Conservation (phyloP, 1,140 invertebrate genomes). For the Pseudoatta argentina region DNA sequence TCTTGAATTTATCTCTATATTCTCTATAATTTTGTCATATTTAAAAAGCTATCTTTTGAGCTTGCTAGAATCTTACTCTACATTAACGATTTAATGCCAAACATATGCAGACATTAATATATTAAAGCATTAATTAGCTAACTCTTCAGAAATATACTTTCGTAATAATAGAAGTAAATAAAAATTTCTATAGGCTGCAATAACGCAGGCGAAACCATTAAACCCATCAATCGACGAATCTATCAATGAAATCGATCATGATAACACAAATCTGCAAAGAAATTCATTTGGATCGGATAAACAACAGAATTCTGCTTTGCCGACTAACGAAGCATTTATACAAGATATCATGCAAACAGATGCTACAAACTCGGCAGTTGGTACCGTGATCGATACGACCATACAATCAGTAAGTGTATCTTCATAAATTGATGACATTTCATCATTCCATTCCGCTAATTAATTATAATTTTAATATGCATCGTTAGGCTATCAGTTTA, state of each 20-base stretch:
- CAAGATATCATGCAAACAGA: not conserved
- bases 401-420: constrained; percentile 5
- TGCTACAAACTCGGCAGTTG: constrained; percentile 31
- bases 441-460: not conserved
- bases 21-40: not conserved
- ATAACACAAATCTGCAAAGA: not conserved
- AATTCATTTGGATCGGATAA: not conserved
- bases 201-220: constrained; percentile 26
- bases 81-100: not conserved
- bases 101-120: not conserved
- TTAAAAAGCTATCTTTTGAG: not conserved
- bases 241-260: constrained; percentile 68
- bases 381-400: constrained; percentile 13
- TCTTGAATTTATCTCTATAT: not conserved
- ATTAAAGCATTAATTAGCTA: not conserved
- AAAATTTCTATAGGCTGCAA: constrained; percentile 25
- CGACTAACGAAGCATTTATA: constrained; percentile 43
- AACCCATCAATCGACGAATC: constrained; percentile 5
- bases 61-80: not conserved
- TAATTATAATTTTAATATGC: constrained; percentile 16
- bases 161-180: constrained; percentile 20
- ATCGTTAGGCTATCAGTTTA: not conserved
- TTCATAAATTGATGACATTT: not conserved
- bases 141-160: not conserved
- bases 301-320: constrained; percentile 23